Conservation (phyloP, 2,113 vertebrate genomes). For the Diadophis punctatus region DNA sequence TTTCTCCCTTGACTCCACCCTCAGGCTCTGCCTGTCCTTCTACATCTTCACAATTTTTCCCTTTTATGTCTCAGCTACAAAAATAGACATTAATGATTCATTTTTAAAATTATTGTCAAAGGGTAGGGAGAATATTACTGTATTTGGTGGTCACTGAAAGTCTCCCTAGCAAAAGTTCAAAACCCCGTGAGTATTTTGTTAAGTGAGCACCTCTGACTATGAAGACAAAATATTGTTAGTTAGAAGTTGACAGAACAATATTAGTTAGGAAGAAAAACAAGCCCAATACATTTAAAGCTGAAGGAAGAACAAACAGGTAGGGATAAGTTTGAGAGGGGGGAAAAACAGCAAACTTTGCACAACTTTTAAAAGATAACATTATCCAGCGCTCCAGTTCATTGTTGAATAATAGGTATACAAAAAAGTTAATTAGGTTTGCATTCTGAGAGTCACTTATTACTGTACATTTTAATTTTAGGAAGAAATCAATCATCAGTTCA, state of each 20-base stretch:
- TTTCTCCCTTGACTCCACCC: neutral
- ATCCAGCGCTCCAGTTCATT: neutral
- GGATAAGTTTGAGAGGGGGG: neutral
- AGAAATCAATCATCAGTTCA: neutral
- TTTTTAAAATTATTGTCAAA: neutral
- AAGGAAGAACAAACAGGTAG: neutral
- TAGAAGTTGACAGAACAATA: neutral
- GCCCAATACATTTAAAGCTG: neutral
- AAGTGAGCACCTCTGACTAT: neutral
- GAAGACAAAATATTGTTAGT: neutral
- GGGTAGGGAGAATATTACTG: neutral
- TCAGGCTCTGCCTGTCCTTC: neutral
- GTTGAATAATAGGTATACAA: neutral
- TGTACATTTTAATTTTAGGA: neutral
- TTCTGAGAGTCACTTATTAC: neutral
- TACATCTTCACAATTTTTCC: neutral
- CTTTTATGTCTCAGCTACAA: neutral
- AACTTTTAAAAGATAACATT: neutral
- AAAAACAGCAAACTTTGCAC: neutral
- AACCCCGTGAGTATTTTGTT: neutral
- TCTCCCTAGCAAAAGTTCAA: neutral
- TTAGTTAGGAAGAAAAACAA: neutral
- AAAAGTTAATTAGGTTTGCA: neutral
- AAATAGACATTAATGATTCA: neutral
- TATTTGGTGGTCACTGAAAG: neutral